Percentiles rank a stretch among this genome's conserved stretches.
Evolutionary conservation across 2,113 vertebrate genomes (phyloP).

Genomic region (Oreamnos americanus): DNA sequence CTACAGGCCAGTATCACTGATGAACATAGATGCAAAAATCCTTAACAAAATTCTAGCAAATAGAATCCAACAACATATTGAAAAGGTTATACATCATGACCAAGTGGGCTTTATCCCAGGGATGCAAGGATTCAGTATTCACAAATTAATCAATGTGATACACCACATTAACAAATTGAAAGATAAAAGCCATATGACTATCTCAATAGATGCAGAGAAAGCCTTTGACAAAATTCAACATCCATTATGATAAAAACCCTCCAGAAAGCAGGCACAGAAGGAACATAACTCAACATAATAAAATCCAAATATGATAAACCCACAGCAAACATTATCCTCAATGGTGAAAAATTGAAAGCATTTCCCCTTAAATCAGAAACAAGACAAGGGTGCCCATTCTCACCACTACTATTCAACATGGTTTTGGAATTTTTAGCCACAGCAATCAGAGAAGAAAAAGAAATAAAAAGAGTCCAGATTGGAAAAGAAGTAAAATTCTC

Average conservation of each 20-base stretch:
- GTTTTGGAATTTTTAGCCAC: neutral
- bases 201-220: neutral
- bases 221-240: neutral
- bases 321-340: neutral
- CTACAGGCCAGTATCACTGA: neutral
- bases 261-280: neutral
- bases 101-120: neutral
- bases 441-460: neutral
- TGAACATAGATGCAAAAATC: neutral
- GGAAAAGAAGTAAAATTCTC: neutral
- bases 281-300: neutral
- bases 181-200: neutral
- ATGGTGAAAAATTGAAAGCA: neutral
- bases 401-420: neutral
- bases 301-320: neutral
- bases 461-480: neutral
- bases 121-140: neutral
- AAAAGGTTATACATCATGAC: neutral
- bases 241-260: neutral
- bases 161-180: neutral
- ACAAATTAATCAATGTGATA: neutral
- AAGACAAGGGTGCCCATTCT: neutral
- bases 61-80: neutral
- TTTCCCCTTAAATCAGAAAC: neutral
- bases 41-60: neutral